phyloP scores from a whole-genome alignment of 1,140 invertebrate genomes.

The Cylas formicarius region DNA sequence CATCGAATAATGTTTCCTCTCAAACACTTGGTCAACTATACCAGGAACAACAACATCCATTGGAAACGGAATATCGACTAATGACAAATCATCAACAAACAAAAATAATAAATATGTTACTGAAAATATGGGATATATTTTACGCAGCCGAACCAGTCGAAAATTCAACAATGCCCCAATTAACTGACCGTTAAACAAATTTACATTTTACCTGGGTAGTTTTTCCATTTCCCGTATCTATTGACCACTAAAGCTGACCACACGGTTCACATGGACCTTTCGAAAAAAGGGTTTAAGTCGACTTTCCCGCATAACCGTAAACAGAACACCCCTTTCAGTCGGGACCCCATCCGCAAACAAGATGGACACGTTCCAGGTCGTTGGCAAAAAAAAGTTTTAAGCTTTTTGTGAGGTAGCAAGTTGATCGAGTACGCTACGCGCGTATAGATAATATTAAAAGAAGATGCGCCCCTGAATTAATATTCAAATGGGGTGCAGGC shows the following conservation, averaged over 20 bases:
- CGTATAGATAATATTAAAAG: slow-evolving; percentile 21
- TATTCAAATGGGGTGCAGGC: slow-evolving; percentile 1
- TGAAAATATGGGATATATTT: too few species aligned
- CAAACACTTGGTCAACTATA: too few species aligned
- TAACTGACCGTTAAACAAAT: slow-evolving; percentile 6
- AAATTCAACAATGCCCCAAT: not conserved
- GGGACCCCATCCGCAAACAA: not conserved
- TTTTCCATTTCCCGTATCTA: not conserved
- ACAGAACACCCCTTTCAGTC: slow-evolving; percentile 10
- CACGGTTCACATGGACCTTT: not conserved
- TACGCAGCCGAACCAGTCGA: too few species aligned
- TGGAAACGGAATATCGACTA: too few species aligned
- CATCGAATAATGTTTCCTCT: too few species aligned
- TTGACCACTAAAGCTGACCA: not conserved
- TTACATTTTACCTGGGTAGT: slow-evolving; percentile 7
- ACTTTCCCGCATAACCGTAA: slow-evolving; percentile 5
- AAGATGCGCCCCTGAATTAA: slow-evolving; percentile 24
- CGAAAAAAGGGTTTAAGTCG: slow-evolving; percentile 1
- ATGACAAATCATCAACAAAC: too few species aligned
- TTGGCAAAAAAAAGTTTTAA: slow-evolving; percentile 1
- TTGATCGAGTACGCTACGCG: not conserved
- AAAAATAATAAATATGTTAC: too few species aligned
- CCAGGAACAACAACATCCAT: too few species aligned
- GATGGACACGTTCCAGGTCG: slow-evolving; percentile 1
- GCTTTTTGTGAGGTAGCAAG: too few species aligned